Evolutionary conservation across 53 echinoderm and acorn worm genomes (phyloP), one percentile per base, ranked within the genome.

Genomic region (Crossaster papposus): DNA sequence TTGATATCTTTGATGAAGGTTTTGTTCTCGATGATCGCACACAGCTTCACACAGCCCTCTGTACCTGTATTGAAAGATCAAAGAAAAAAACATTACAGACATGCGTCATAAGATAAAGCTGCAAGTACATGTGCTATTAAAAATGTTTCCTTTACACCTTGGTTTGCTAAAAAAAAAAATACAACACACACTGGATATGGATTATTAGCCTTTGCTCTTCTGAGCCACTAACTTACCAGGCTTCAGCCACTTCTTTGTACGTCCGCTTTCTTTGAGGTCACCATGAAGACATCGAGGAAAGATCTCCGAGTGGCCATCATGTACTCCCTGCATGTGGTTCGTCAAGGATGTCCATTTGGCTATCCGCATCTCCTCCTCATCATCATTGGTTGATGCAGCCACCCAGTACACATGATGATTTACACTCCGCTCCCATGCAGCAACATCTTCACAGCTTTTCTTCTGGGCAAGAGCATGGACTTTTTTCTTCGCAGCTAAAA

Each of bases 351-450:
- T 37, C 82, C 89, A 92, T 37, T 81, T 91, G 12, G 88, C 88
- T 3, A 71, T n/a, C 38, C 78, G 74, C 34, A 82, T 7, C 11
- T 81, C 55, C 34, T 24, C 23, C 29, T 92, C 78, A 77, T 83
- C 92, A 33, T 77, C n/a, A n/a, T n/a, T 77, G 30, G 65, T 89
- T 22, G 82, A 89, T 36, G 83, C 38, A 14, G 92, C 92, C n/a
- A 77, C 89, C 77, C 82, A 92, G 89, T 92, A 92, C 3, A 89
- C 83, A 77, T 92, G 92, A 68, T 92, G 72, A 53, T 78, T 92
- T 9, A 92, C 85, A 54, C 92, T 92, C 54, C 65, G 65, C 70
- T 77, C 83, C 92, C 92, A 92, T 31, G 76, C 18, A 9, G 26
- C 29, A 5, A 89, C 83, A 1, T 63, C 78, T 31, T 89, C 78